Conservation (phyloP, 2,113 vertebrate species). For the Scomber scombrus region DNA sequence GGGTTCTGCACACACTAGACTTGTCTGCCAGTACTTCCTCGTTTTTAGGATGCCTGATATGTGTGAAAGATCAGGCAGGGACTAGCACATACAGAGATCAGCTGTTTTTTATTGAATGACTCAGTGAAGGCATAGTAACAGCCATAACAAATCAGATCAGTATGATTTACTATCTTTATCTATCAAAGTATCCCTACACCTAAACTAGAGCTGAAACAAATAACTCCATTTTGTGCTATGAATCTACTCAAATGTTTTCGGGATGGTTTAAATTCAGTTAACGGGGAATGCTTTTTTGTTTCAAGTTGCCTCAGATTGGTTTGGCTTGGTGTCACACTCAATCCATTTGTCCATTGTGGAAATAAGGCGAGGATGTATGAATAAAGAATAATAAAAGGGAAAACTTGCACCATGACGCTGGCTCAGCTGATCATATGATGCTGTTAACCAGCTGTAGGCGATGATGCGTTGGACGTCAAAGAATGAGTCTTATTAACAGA, state of each 20-base stretch:
- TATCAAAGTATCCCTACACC: no score
- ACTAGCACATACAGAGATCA: no score
- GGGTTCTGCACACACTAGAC: conserved; percentile 9
- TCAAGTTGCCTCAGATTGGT: neutral
- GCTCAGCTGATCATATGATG: neutral
- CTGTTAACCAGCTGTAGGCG: neutral
- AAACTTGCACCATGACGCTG: neutral
- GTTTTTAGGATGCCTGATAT: neutral
- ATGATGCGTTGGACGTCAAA: neutral
- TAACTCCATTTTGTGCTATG: no score
- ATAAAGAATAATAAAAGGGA: neutral
- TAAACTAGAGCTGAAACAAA: no score
- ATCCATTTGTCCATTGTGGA: neutral
- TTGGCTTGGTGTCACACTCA: neutral
- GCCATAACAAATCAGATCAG: neutral
- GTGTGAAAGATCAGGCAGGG: neutral
- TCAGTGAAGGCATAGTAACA: neutral
- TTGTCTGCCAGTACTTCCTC: conserved; percentile 4
- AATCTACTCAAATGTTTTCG: neutral
- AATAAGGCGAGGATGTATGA: conserved; percentile 8
- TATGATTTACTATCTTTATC: neutral
- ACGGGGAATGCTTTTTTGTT: neutral
- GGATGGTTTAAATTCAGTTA: neutral
- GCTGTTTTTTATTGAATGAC: neutral
- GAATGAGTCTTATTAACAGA: neutral